phyloP scores from a whole-genome alignment of 2,113 vertebrate species.

The Callionymus lyra region DNA sequence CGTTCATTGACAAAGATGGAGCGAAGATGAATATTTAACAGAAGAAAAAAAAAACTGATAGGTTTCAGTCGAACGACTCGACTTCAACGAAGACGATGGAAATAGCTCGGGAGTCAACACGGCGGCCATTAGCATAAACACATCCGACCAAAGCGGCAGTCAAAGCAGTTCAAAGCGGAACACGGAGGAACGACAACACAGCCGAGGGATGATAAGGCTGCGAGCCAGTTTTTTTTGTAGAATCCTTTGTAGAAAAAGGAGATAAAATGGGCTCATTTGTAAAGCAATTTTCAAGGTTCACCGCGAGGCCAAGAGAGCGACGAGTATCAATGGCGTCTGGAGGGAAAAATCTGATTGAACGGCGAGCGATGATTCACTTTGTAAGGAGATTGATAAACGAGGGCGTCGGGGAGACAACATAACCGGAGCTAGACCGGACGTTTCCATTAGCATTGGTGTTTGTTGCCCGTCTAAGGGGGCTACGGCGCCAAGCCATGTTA shows the following conservation, averaged over 20 bases:
- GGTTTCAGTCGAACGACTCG: conserved; percentile 15
- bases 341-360: conserved; percentile 32
- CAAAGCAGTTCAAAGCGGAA: conserved; percentile 6
- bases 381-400: too few relatives aligned
- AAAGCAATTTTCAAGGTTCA: conserved; percentile 38
- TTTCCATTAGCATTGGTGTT: too few relatives aligned
- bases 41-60: conserved; percentile 9
- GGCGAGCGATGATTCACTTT: too few relatives aligned
- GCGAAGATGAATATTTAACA: too few relatives aligned
- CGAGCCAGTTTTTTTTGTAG: conserved; percentile 22
- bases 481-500: too few relatives aligned
- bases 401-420: too few relatives aligned
- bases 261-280: conserved; percentile 8
- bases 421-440: too few relatives aligned
- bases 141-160: conserved; percentile 30
- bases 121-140: conserved; percentile 27
- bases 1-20: too few relatives aligned
- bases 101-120: conserved; percentile 26
- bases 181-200: conserved; percentile 9
- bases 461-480: too few relatives aligned
- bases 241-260: background rate
- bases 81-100: conserved; percentile 26
- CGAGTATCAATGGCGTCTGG: conserved; percentile 22
- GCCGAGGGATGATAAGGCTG: conserved; percentile 13
- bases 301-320: conserved; percentile 27